Evolutionary conservation across 2,797 vertebrate genomes (phyloP).

Genomic region (Antrozous pallidus): DNA sequence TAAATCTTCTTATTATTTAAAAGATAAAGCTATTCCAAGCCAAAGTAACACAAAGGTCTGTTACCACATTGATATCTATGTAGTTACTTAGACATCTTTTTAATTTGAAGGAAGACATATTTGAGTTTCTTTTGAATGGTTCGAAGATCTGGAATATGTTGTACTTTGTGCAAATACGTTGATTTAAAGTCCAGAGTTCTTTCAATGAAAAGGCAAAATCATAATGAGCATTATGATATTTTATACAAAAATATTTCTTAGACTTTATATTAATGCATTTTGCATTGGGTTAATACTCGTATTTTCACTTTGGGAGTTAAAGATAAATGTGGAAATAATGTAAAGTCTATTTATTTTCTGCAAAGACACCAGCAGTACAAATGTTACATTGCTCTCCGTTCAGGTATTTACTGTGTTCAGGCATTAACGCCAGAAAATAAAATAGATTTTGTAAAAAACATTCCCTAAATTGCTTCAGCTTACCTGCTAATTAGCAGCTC

Average conservation of each 20-base stretch:
- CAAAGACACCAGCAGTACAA: background rate
- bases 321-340: background rate
- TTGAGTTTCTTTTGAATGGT: background rate
- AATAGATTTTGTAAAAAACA: background rate
- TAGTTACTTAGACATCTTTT: background rate
- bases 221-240: background rate
- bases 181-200: constrained; percentile 2
- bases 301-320: background rate
- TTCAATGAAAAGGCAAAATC: background rate
- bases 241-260: background rate
- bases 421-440: background rate
- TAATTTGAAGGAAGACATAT: background rate
- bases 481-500: constrained; percentile 22
- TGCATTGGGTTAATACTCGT: background rate
- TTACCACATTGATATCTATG: background rate
- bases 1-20: background rate
- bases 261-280: background rate
- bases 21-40: background rate
- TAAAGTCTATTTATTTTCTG: background rate
- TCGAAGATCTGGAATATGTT: background rate
- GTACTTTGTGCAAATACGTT: background rate
- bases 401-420: background rate
- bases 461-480: background rate
- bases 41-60: constrained; percentile 21
- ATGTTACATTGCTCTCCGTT: background rate